Base-by-base conservation (phyloP, 1,140 invertebrate species). In the Harlomillsia oculata region DNA sequence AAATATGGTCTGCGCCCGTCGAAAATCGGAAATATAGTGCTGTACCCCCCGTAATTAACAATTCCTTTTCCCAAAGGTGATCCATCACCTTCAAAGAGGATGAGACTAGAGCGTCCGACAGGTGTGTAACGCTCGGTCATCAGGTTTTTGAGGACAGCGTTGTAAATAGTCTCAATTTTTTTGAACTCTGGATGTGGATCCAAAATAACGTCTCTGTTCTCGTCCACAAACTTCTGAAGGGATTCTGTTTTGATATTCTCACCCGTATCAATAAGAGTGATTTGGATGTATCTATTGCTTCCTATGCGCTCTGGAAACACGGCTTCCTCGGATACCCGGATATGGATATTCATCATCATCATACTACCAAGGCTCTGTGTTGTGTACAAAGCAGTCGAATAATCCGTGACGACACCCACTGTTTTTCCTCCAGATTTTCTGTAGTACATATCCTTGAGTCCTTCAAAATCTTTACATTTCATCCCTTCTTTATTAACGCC, bases 1-100 rank as follows among this genome's bases (percentile, higher is more conserved):
- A 56, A 13, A 40, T 48, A 56, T 0, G 45, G 45, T 45, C 37
- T 54, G 41, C 52, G 46, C n/a, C 52, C 52, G 18, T 53, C 43
- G 0, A 40, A 32, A 3, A 53, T 53, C 2, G n/a, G 28, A 11
- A 28, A 28, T 4, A 50, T 46, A 5, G 39, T 36, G 44, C 36
- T 44, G 39, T 51, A 57, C 1, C 55, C 55, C 4, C 18, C n/a
- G 21, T 37, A 57, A 30, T 29, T 50, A 14, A 57, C 36, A 3
- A 57, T 20, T 6, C 55, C 55, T 8, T 32, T 32, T 9, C 43
- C 43, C 2, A 57, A 26, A 18, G 36, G 26, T 3, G 21, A 29
- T 5, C 41, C 29, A 1, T 11, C 14, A n/a, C 18, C 36, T 4
- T 21, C 30, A 37, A 50, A 57, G 20, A 40, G 30, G n/a, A 57